These are phyloP conservation scores for Lipophrys pholis DNA, from an alignment of 2,113 vertebrate species.

Conservation along the genomic window DNA sequence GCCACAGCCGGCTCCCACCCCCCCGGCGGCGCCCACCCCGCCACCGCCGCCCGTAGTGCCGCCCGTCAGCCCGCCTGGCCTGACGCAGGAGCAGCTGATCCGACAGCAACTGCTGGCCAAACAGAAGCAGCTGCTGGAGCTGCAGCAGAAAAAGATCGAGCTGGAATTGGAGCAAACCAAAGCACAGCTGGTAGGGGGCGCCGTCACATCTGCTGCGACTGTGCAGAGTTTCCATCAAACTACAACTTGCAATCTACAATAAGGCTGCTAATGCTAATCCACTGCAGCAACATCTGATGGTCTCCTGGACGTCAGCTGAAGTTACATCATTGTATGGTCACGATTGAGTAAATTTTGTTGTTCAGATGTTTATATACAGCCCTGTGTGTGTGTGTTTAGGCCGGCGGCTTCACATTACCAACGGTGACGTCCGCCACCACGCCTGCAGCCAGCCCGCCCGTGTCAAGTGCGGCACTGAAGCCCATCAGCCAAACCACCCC, in stretches of 20 bases:
- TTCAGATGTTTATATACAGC: too few relatives aligned
- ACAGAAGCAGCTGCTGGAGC: conserved; percentile 98
- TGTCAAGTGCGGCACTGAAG: conserved; percentile 49
- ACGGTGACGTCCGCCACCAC: background rate
- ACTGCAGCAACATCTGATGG: too few relatives aligned
- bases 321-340: too few relatives aligned
- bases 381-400: conserved; percentile 58
- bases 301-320: too few relatives aligned
- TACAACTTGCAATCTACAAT: too few relatives aligned
- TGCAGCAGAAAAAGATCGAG: conserved; percentile 99
- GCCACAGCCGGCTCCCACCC: conserved; percentile 80
- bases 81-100: conserved; percentile 96
- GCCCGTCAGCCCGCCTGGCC: conserved; percentile 86
- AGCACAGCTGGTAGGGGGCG: conserved; percentile 92
- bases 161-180: conserved; percentile 99
- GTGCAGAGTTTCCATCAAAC: too few relatives aligned
- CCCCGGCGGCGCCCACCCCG: conserved; percentile 43
- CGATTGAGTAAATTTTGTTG: too few relatives aligned
- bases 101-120: conserved; percentile 97
- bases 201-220: too few relatives aligned
- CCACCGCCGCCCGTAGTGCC: conserved; percentile 68
- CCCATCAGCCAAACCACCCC: conserved; percentile 73
- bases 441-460: background rate
- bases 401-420: conserved; percentile 64
- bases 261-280: too few relatives aligned